Evolutionary conservation across 37 sponge, comb jelly and placozoan genomes (phyloP), one percentile per base, ranked within the genome.

Genomic region (Cliona cf. orientalis): DNA sequence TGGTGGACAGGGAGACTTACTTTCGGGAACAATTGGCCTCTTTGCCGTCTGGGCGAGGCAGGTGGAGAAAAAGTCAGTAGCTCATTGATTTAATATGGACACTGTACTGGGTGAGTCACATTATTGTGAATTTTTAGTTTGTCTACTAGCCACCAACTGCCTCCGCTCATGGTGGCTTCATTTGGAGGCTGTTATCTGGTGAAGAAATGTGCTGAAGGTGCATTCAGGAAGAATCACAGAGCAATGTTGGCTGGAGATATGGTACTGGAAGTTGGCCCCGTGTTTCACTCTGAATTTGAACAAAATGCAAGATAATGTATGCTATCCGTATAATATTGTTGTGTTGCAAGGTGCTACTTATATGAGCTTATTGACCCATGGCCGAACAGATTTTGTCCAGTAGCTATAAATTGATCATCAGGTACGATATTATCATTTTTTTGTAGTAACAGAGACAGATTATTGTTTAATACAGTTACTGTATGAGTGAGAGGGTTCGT

Each of bases 1-100:
- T 81, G 95, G 97, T 28, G 99, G 99, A 0, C 99, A 98, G 74
- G 99, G 99, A 66, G 99, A 98, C 72, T 56, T 98, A 7, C 76
- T 98, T n/a, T 90, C 99, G 33, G 99, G 99, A 4, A 76, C 79
- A 0, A 41, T 86, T 49, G 96, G 92, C 29, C 71, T 92, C 19
- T 94, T 94, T 55, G 37, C 86, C 7, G 71, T 82, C 82, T 98
- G 99, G 99, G 75, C 98, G 23, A 71, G 41, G 19, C 49, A 75
- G 40, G 53, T 83, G 25, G 78, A 87, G 46, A 22, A 56, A 80
- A 31, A 66, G 87, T 91, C 66, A 61, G 46, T 78, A 23, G 5
- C 7, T 62, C 22, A 61, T 22, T n/a, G 12, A 61, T 25, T 61
- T 22, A 61, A n/a, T 25, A 9, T n/a, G 28, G 63, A 49, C 53